phyloP scores from a whole-genome alignment of 2,888 invertebrate genomes.

The Girardia tigrina region DNA sequence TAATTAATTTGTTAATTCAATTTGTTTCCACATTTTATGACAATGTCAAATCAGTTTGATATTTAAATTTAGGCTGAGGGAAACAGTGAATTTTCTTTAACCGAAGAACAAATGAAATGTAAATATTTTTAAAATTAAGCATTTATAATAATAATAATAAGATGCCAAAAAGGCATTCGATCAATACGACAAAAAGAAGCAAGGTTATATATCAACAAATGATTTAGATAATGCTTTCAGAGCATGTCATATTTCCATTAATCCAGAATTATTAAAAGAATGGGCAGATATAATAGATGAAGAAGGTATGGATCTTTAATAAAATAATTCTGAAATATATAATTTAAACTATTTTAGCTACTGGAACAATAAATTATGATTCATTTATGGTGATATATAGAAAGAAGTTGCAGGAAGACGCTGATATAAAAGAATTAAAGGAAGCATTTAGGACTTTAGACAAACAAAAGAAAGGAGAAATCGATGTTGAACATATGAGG shows the following conservation, averaged over 20 bases:
- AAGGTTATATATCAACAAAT: constrained; percentile 12
- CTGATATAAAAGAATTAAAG: constrained; percentile 10
- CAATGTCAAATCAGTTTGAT: background rate
- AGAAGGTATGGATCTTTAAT: background rate
- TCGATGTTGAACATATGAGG: constrained; percentile 11
- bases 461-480: constrained; percentile 14
- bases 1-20: background rate
- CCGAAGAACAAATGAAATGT: constrained; percentile 13
- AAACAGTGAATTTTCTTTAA: constrained; percentile 13
- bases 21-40: background rate
- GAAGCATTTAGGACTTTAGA: constrained; percentile 20
- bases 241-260: background rate
- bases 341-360: background rate
- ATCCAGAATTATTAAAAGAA: constrained; percentile 14
- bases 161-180: constrained; percentile 16
- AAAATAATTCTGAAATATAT: background rate
- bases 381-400: constrained; percentile 17
- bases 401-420: constrained; percentile 10
- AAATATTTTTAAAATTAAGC: background rate
- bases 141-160: background rate
- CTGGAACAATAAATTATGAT: background rate
- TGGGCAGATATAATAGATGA: constrained; percentile 18
- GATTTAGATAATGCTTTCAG: constrained; percentile 16
- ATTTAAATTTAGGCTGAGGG: background rate
- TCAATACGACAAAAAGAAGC: constrained; percentile 10